These are phyloP conservation scores for Smutsia gigantea DNA, from an alignment of 2,797 vertebrate genomes.

Conservation along the genomic window DNA sequence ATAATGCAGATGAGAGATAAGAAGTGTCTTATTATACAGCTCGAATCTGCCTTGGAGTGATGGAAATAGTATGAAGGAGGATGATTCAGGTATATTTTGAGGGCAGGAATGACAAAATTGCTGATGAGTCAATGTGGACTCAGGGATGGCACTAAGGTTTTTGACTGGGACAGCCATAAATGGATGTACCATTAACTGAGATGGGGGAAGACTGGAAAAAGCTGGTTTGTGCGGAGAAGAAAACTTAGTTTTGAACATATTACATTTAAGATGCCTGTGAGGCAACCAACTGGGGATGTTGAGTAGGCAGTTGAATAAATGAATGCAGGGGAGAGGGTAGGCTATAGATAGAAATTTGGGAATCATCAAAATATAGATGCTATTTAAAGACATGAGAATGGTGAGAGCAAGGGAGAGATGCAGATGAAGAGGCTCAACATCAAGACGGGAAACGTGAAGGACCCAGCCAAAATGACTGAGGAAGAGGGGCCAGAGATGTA, in stretches of 20 bases:
- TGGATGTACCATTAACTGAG: background rate
- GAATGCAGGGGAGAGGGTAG: background rate
- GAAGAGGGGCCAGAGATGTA: background rate
- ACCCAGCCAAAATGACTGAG: background rate
- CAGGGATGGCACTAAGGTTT: background rate
- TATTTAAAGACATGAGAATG: background rate
- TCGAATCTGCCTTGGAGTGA: background rate
- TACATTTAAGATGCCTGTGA: background rate
- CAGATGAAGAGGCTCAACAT: background rate
- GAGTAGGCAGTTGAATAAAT: background rate
- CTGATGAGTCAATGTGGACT: background rate
- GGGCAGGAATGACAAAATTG: background rate
- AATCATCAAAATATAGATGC: background rate
- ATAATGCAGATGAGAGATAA: background rate
- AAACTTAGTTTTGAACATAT: background rate
- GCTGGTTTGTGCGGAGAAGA: background rate
- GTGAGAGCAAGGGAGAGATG: background rate
- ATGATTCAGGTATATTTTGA: background rate
- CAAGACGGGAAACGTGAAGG: background rate
- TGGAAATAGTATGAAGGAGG: background rate
- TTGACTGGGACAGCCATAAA: background rate
- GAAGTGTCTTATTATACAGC: background rate
- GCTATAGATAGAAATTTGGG: background rate
- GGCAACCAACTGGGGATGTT: background rate
- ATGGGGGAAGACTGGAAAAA: background rate